Evolutionary conservation across 2,113 vertebrate genomes (phyloP).

Genomic region (Thalassarche chlororhynchos): DNA sequence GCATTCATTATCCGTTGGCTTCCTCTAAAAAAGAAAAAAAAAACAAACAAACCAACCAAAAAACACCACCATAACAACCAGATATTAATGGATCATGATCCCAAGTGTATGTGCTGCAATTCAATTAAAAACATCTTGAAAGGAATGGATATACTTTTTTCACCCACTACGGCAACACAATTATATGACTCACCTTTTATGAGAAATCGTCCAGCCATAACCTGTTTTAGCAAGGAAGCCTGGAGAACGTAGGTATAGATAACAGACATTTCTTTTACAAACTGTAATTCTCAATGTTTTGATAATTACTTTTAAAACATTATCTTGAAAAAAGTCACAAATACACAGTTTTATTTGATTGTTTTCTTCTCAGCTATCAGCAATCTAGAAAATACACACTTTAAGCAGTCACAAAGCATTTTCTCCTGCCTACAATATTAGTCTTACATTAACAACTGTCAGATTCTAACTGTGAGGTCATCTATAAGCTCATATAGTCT

Average conservation of each 20-base stretch:
- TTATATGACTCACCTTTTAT: background rate
- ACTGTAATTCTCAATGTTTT: background rate
- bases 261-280: background rate
- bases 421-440: background rate
- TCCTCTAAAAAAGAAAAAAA: rapidly evolving
- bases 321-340: background rate
- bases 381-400: background rate
- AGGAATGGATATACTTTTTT: background rate
- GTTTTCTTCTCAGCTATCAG: background rate
- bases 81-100: background rate
- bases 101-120: background rate
- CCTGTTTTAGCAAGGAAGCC: background rate
- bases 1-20: background rate
- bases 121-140: background rate
- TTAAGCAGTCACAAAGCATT: background rate
- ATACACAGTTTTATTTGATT: background rate
- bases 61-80: background rate
- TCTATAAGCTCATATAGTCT: background rate
- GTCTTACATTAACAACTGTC: background rate
- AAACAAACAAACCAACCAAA: rapidly evolving
- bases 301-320: background rate
- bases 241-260: background rate
- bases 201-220: background rate
- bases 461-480: background rate
- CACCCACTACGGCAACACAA: background rate